Percentiles rank a stretch among this genome's conserved stretches.
phyloP scores from a whole-genome alignment of 2,888 invertebrate genomes.

The Temnothorax rugatulus region DNA sequence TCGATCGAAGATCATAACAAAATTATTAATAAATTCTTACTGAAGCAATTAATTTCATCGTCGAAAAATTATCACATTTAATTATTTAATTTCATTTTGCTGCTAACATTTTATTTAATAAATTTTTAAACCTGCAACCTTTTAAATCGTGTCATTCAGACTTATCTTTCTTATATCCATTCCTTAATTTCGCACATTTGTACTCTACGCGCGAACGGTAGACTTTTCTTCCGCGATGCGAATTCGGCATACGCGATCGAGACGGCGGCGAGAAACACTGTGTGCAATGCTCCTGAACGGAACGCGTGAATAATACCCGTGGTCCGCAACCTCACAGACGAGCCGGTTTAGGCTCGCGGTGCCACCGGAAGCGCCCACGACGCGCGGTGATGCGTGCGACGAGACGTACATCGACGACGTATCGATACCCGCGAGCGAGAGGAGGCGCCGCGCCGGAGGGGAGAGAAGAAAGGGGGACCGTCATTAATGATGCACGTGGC shows the following conservation, averaged over 20 bases:
- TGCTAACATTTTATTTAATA: background rate
- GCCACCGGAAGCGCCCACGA: slow-evolving; percentile 77
- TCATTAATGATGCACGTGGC: slow-evolving; percentile 80
- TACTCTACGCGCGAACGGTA: background rate
- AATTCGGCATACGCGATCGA: slow-evolving; percentile 14
- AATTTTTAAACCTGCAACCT: background rate
- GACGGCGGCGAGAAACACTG: background rate
- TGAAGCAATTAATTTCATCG: background rate
- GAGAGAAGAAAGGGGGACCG: slow-evolving; percentile 60
- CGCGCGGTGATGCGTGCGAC: slow-evolving; percentile 76
- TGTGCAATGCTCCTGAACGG: slow-evolving; percentile 30
- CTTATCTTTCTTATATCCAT: background rate
- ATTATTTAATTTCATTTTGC: background rate
- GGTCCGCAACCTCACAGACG: background rate
- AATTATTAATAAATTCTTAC: background rate
- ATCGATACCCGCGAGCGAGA: slow-evolving; percentile 39
- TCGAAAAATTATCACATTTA: background rate
- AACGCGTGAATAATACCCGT: background rate
- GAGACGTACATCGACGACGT: slow-evolving; percentile 79
- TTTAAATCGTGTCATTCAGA: background rate
- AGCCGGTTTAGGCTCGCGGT: slow-evolving; percentile 47
- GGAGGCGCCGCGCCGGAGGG: slow-evolving; percentile 15
- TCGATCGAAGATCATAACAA: background rate
- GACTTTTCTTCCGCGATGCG: background rate
- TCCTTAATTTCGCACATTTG: background rate